phyloP scores from a whole-genome alignment of 2,888 invertebrate species.

The Drosophila anomalata region DNA sequence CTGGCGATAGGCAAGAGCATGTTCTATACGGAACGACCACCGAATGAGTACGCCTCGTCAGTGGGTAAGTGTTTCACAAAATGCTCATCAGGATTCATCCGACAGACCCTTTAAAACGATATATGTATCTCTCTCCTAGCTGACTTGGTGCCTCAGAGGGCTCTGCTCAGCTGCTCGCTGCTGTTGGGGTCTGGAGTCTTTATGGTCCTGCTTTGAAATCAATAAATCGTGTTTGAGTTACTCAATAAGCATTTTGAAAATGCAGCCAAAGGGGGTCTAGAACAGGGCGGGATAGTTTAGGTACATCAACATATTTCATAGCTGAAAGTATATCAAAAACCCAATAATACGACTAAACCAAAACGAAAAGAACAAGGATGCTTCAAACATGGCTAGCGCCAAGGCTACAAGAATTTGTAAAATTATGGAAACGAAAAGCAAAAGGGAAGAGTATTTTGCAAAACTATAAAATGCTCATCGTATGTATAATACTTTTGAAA shows the following conservation, averaged over 20 bases:
- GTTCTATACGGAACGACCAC: conserved; percentile 84
- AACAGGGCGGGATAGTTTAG: conserved; percentile 32
- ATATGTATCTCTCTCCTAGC: conserved; percentile 35
- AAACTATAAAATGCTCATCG: conserved; percentile 63
- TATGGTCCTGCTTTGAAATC: conserved; percentile 47
- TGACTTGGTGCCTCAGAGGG: conserved; percentile 47
- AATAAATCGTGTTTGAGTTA: conserved; percentile 36
- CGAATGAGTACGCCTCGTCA: conserved; percentile 82
- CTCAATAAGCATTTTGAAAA: conserved; percentile 66
- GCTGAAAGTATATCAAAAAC: conserved; percentile 43
- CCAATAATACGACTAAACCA: conserved; percentile 26
- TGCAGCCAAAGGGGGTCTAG: conserved; percentile 71
- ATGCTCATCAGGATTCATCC: not conserved
- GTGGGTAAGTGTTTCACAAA: conserved; percentile 66
- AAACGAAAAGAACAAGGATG: conserved; percentile 8
- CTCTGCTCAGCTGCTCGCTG: conserved; percentile 42
- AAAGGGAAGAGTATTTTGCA: conserved; percentile 35
- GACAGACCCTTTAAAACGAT: conserved; percentile 5
- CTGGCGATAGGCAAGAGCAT: conserved; percentile 84
- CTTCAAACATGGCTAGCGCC: conserved; percentile 35
- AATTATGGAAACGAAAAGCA: conserved; percentile 22
- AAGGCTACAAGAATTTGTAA: conserved; percentile 39
- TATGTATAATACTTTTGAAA: conserved; percentile 58
- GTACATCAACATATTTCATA: conserved; percentile 46
- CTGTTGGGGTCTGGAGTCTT: conserved; percentile 62